Evolutionary conservation across 2,797 vertebrate genomes (phyloP).

Genomic region (Leptodactylus fallax): DNA sequence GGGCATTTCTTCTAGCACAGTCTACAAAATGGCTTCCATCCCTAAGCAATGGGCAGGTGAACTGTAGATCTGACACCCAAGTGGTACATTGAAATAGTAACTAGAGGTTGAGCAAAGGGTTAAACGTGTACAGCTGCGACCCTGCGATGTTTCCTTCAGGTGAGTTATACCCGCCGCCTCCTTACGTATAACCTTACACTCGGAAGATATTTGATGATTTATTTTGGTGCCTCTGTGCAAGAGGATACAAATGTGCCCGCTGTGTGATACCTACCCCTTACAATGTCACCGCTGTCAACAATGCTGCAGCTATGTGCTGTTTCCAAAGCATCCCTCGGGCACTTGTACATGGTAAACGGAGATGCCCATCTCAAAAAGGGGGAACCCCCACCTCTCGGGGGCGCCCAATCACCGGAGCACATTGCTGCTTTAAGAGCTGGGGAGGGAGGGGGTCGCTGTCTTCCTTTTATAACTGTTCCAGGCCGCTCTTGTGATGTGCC

Average conservation of each 20-base stretch:
- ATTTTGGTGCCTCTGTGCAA: slow-evolving; percentile 36
- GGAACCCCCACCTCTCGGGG: neutral
- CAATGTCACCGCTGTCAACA: slow-evolving; percentile 34
- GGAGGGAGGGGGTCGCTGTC: neutral
- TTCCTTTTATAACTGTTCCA: slow-evolving; percentile 47
- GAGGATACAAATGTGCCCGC: slow-evolving; percentile 21
- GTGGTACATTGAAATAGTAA: neutral
- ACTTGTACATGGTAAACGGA: neutral
- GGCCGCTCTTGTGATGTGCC: slow-evolving; percentile 65
- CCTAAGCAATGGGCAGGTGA: neutral
- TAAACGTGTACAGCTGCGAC: neutral
- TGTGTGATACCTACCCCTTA: neutral
- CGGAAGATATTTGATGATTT: slow-evolving; percentile 21
- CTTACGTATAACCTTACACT: neutral
- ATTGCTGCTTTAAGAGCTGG: slow-evolving; percentile 43
- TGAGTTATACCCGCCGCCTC: neutral
- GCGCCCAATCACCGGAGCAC: neutral
- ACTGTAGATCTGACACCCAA: too few relatives aligned
- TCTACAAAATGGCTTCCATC: neutral
- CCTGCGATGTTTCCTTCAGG: neutral
- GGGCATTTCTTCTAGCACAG: too few relatives aligned
- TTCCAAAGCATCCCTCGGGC: neutral
- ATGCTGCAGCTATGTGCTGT: slow-evolving; percentile 5
- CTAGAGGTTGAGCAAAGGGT: neutral
- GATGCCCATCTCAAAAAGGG: neutral